A percentile compares a stretch with the other conserved stretches of the same genome.
phyloP scores from a whole-genome alignment of 2,888 invertebrate genomes.

The Oscheius sp. region DNA sequence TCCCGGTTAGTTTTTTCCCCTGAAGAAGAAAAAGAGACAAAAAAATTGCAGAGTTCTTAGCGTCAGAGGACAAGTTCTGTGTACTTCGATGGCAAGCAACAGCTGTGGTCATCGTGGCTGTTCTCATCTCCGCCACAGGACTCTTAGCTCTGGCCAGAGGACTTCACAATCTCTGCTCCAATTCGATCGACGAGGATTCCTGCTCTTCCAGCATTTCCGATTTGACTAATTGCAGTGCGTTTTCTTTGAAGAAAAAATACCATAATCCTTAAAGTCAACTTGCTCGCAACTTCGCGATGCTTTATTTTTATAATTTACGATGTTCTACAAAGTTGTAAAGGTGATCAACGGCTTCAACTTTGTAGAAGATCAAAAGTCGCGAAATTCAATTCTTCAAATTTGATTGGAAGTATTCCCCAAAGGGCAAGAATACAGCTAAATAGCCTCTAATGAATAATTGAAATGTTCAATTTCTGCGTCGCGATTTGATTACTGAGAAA shows the following conservation, averaged over 20 bases:
- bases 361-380: no score
- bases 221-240: conserved; percentile 4
- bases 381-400: no score
- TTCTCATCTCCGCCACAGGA: not conserved
- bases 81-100: conserved; percentile 22
- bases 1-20: conserved; percentile 9
- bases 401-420: no score
- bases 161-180: conserved; percentile 14
- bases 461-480: no score
- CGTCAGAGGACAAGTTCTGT: conserved; percentile 8
- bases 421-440: no score
- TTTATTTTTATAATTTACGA: no score
- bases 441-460: no score
- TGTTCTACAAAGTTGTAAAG: no score
- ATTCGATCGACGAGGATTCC: conserved; percentile 1
- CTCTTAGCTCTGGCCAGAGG: conserved; percentile 2
- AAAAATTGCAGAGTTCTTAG: conserved; percentile 7
- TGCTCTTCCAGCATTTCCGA: conserved; percentile 19
- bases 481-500: no score
- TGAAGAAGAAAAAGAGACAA: conserved; percentile 1
- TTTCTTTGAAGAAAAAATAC: not conserved
- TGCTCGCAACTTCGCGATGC: no score
- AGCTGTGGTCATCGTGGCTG: not conserved
- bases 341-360: no score
- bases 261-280: no score